Evolutionary conservation across 2,797 vertebrate species (phyloP).

Genomic region (Acrossocheilus fasciatus): DNA sequence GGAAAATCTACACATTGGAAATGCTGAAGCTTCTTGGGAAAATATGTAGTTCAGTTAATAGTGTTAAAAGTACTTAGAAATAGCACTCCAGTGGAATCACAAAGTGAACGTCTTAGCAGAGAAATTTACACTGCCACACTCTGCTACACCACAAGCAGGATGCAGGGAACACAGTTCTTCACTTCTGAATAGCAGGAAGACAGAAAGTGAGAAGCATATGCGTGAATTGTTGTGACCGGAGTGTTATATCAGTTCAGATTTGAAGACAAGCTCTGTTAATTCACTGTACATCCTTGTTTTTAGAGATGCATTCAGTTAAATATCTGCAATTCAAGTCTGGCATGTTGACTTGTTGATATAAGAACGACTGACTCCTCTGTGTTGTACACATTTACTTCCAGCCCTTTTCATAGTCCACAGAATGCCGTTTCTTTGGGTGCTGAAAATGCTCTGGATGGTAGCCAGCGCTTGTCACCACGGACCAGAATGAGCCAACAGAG

Average conservation of each 20-base stretch:
- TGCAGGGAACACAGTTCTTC: slow-evolving; percentile 3
- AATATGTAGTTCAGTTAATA: not conserved
- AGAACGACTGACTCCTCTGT: slow-evolving; percentile 14
- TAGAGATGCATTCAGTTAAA: slow-evolving; percentile 18
- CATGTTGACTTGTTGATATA: slow-evolving; percentile 34
- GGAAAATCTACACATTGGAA: not conserved
- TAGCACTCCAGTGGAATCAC: not conserved
- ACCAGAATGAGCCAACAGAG: slow-evolving; percentile 70
- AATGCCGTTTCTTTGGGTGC: slow-evolving; percentile 74
- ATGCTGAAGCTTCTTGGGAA: not conserved
- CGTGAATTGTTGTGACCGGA: slow-evolving; percentile 1
- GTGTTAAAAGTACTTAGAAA: not conserved
- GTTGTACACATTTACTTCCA: slow-evolving; percentile 61
- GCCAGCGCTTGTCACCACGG: slow-evolving; percentile 80
- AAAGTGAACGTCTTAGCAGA: not conserved
- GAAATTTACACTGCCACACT: not conserved
- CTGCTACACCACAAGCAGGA: not conserved
- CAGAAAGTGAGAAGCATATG: slow-evolving; percentile 28
- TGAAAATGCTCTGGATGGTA: slow-evolving; percentile 81
- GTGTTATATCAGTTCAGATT: not conserved
- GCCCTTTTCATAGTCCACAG: slow-evolving; percentile 85
- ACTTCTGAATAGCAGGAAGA: slow-evolving; percentile 37
- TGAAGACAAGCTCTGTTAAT: not conserved
- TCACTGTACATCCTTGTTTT: not conserved
- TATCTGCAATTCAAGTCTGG: slow-evolving; percentile 32